Conservation (phyloP, 2,113 vertebrate genomes). For the Plectropomus leopardus region DNA sequence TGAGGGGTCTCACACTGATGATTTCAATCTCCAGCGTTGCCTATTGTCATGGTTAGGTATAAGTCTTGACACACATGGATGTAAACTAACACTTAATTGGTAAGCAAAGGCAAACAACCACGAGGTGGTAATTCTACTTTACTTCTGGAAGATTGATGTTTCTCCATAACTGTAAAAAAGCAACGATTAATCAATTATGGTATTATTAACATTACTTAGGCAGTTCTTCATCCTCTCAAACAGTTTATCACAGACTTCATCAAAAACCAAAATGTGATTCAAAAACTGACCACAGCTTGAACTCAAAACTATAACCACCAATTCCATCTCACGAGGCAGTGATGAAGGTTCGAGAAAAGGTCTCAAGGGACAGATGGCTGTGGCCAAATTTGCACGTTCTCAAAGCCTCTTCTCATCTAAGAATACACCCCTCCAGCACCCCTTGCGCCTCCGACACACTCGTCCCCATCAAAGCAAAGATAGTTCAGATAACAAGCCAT, state of each 20-base stretch:
- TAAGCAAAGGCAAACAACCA: no score
- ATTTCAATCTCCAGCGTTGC: no score
- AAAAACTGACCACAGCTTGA: constrained; percentile 7
- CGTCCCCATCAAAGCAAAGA: constrained; percentile 76
- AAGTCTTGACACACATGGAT: no score
- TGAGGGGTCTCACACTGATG: no score
- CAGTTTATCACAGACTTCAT: background rate
- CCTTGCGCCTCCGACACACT: constrained; percentile 51
- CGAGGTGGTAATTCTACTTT: background rate
- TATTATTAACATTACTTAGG: background rate
- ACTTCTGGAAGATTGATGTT: background rate
- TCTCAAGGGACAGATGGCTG: constrained; percentile 49
- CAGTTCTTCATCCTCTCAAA: background rate
- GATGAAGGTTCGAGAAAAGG: constrained; percentile 49
- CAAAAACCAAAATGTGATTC: constrained; percentile 21
- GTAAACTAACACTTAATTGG: no score
- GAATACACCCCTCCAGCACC: constrained; percentile 61
- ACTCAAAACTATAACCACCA: constrained; percentile 1
- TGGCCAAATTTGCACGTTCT: constrained; percentile 51
- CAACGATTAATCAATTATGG: background rate
- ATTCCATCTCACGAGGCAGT: constrained; percentile 25
- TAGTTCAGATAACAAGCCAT: constrained; percentile 76
- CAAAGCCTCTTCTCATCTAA: constrained; percentile 52
- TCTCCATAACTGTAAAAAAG: background rate
- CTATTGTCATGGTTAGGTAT: no score